Evolutionary conservation across 2,113 vertebrate genomes (phyloP).

Genomic region (Myotis yumanensis): DNA sequence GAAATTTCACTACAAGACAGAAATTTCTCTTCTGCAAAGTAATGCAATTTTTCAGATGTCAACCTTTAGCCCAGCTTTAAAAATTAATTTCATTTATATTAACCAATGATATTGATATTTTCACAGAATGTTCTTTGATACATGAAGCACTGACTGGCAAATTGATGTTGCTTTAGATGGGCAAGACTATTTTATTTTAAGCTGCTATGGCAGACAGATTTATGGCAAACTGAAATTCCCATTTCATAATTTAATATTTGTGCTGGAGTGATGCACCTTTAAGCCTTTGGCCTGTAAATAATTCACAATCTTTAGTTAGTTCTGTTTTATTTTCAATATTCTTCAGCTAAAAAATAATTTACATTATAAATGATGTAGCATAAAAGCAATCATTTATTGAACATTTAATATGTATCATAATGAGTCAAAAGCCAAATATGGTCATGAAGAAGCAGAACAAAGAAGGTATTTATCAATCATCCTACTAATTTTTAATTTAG

Average conservation of each 20-base stretch:
- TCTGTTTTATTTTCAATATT: constrained; percentile 75
- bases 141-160: constrained; percentile 87
- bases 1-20: constrained; percentile 92
- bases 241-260: constrained; percentile 86
- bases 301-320: constrained; percentile 72
- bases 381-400: constrained; percentile 51
- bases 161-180: constrained; percentile 85
- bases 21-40: constrained; percentile 92
- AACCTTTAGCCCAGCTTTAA: constrained; percentile 93
- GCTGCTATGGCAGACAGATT: constrained; percentile 85
- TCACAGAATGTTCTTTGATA: constrained; percentile 88
- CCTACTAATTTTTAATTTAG: constrained; percentile 28
- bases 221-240: constrained; percentile 86
- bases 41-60: constrained; percentile 93
- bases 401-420: constrained; percentile 45
- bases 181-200: constrained; percentile 87
- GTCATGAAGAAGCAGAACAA: constrained; percentile 37
- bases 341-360: constrained; percentile 68
- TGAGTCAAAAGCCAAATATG: constrained; percentile 44
- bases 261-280: constrained; percentile 80
- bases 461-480: constrained; percentile 44
- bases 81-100: constrained; percentile 95
- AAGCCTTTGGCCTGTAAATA: constrained; percentile 82
- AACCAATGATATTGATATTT: constrained; percentile 94
- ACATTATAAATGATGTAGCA: constrained; percentile 50